These are phyloP conservation scores for Euplexia lucipara DNA, from an alignment of 2,888 invertebrate species.

Conservation along the genomic window DNA sequence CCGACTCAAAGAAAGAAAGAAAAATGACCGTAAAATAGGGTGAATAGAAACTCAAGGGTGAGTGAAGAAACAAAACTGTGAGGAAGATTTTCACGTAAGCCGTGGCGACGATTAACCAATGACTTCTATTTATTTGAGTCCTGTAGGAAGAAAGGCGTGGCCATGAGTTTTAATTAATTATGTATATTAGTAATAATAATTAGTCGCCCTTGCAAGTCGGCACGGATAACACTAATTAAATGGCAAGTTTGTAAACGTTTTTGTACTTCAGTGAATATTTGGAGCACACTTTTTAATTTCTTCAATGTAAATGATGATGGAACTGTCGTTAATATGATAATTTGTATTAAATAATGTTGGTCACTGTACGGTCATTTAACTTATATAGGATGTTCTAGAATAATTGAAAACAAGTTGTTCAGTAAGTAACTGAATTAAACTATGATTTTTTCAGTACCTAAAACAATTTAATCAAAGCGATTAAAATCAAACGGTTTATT, in stretches of 20 bases:
- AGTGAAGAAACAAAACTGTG: too few species aligned
- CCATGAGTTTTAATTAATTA: slow-evolving; percentile 22
- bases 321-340: slow-evolving; percentile 19
- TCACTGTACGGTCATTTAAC: not conserved
- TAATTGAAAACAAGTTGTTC: too few species aligned
- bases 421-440: too few species aligned
- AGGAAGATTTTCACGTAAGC: too few species aligned
- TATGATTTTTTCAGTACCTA: too few species aligned
- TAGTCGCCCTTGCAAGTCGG: slow-evolving; percentile 32
- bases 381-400: not conserved
- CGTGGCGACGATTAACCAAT: too few species aligned
- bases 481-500: too few species aligned
- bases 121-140: slow-evolving; percentile 20
- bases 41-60: too few species aligned
- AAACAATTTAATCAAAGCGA: too few species aligned
- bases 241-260: slow-evolving; percentile 27
- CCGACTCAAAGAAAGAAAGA: too few species aligned
- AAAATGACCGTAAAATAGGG: too few species aligned
- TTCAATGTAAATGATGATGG: slow-evolving; percentile 1
- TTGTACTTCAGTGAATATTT: slow-evolving; percentile 28
- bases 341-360: not conserved
- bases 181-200: slow-evolving; percentile 9
- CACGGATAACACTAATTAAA: slow-evolving; percentile 17
- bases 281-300: slow-evolving; percentile 1
- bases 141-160: slow-evolving; percentile 35